Evolutionary conservation across 2,113 vertebrate species (phyloP), one percentile per base, ranked within the genome.

Genomic region (Daphoenositta chrysoptera): DNA sequence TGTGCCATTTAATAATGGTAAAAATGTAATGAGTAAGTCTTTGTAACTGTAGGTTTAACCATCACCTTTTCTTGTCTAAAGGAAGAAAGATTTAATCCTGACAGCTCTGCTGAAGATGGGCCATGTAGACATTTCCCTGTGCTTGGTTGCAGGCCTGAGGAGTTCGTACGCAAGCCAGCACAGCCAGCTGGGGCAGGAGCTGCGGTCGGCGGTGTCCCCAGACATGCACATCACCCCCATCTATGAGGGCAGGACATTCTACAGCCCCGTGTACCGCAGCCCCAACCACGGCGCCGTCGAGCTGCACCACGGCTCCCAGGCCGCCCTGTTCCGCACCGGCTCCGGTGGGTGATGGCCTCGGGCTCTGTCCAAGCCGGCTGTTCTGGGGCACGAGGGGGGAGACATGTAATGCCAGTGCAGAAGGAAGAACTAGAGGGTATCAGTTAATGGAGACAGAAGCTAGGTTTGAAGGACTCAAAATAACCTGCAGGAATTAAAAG

Each of bases 171-270:
- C 99, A 27, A 99, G 99, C 97, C 99, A 99, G 44, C 99, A 99
- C 97, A 99, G 99, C 86, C 99, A 99, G 50, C 98, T 99, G 39
- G 99, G 98, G 23, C 99, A 98, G 78, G 99, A 99, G 42, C 72
- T 99, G 17, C 98, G 99, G 54, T 98, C 99, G 4, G n/a, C 98
- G 7, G 98, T 99, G 69, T 99, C 99, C 91, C 99, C 99, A 0
- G 99, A 99, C 85, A 83, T 99, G 93, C 99, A 99, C 96, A 99
- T 99, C 76, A 99, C 98, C 30, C 99, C 99, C 17, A 99, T 99
- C 94, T 99, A 99, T 11, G 99, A 99, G 97, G 99, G 99, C 79
- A 98, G 98, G 88, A 98, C 99, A 4, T 99, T 99, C 92, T 99
- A 99, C 93, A 98, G 99, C 35, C 99, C 99, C 0, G 95, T 99